A percentile compares a stretch with the other conserved stretches of the same genome.
Evolutionary conservation across 1,140 invertebrate species (phyloP).

Genomic region (Diachasmimorpha longicaudata): DNA sequence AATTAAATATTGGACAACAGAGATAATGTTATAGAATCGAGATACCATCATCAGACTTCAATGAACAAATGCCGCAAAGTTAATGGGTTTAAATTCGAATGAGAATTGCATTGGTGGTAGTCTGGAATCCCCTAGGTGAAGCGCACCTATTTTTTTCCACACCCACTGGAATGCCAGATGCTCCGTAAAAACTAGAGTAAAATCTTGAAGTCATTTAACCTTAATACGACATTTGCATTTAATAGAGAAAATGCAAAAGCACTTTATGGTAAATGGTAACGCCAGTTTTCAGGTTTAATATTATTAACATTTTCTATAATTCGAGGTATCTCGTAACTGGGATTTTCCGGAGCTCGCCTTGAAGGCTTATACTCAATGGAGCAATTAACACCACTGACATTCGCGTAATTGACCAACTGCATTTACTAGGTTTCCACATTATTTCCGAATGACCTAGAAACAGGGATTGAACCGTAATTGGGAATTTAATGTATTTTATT

Average conservation of each 20-base stretch:
- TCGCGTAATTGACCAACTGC: background rate
- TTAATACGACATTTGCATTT: background rate
- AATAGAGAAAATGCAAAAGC: background rate
- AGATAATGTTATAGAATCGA: background rate
- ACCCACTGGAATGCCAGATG: background rate
- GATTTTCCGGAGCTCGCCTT: background rate
- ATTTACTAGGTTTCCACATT: background rate
- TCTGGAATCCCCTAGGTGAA: background rate
- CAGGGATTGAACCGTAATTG: background rate
- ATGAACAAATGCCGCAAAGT: background rate
- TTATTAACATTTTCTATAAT: background rate
- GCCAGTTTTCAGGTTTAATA: background rate
- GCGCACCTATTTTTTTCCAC: background rate
- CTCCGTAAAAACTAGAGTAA: background rate
- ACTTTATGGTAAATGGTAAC: background rate
- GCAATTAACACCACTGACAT: background rate
- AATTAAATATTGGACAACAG: too few relatives aligned
- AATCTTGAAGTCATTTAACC: background rate
- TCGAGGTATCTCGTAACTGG: conserved; percentile 4
- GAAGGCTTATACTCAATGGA: background rate
- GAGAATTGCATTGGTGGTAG: background rate
- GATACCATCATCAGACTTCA: background rate
- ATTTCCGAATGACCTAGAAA: background rate
- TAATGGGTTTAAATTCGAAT: background rate
- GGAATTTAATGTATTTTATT: background rate